Evolutionary conservation across 1,140 invertebrate genomes (phyloP), one percentile per base, ranked within the genome.

Genomic region (Aphelinus certus): DNA sequence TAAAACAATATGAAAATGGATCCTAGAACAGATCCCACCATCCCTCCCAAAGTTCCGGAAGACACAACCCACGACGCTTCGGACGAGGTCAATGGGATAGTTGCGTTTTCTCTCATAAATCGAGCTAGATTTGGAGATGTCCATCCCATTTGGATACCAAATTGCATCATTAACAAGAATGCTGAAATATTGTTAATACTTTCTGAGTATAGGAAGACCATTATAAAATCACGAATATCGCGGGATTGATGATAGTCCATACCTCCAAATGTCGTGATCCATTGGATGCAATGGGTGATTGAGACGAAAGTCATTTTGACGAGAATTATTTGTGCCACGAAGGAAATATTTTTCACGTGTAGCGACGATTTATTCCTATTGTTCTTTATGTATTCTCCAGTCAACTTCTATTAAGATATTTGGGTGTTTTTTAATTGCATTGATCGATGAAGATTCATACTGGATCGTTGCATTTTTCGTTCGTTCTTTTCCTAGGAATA

Each of bases 51-150:
- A 66, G 90, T 90, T 82, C 90, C 83, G n/a, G 91, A 76, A 0
- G 90, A 89, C 42, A 90, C 90, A 61, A 93, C 88, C 91, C 91
- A 92, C 3, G 91, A 92, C 70, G 89, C 89, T 82, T 92, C 88
- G 63, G 90, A 87, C 6, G 87, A 73, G 1, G 90, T 88, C 48
- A 91, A 86, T 43, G 85, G 84, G 46, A 92, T 87, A 3, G 84
- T 83, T 0, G 89, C 89, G 71, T 90, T 9, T 53, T 53, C 51
- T 10, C 10, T 5, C 9, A 53, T 4, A 53, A 91, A 82, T 49
- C 86, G 81, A 0, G 88, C 88, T 9, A 91, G 78, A 10, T 89
- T 89, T 2, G 91, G 91, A 0, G 90, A 90, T 0, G 90, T 89
- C 90, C 90, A 91, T 61, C 88, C 82, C 4, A 80, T 58, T 3